Evolutionary conservation across 1,140 invertebrate genomes (phyloP).

Genomic region (Elymnias hypermnestra): DNA sequence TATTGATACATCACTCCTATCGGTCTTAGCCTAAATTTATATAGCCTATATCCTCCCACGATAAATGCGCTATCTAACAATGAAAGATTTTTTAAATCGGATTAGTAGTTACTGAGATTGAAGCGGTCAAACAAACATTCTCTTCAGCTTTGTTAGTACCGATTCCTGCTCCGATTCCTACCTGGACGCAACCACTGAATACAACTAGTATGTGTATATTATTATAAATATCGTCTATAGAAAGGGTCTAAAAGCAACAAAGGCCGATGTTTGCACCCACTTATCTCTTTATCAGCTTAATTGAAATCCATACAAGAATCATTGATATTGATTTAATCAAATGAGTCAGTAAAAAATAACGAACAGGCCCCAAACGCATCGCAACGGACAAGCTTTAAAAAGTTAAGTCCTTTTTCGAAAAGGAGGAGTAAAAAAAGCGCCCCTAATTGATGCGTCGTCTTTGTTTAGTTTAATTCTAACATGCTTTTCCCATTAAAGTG

Average conservation of each 20-base stretch:
- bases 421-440: constrained; percentile 43
- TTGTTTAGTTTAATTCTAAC: constrained; percentile 76
- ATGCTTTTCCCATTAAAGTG: constrained; percentile 75
- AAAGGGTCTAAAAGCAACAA: constrained; percentile 30
- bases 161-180: no score
- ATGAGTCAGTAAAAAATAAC: constrained; percentile 66
- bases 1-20: no score
- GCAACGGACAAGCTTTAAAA: constrained; percentile 65
- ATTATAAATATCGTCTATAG: no score
- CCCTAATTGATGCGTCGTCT: constrained; percentile 74
- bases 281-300: constrained; percentile 68
- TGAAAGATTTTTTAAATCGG: no score
- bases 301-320: constrained; percentile 71
- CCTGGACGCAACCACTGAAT: no score
- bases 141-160: no score
- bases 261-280: constrained; percentile 52
- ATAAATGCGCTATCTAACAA: no score
- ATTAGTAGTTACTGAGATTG: no score
- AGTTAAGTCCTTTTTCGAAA: constrained; percentile 63
- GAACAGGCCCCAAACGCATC: constrained; percentile 47
- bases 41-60: no score
- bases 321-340: constrained; percentile 71
- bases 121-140: no score
- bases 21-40: no score
- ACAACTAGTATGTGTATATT: no score